A percentile compares a stretch with the other conserved stretches of the same genome.
phyloP scores from a whole-genome alignment of 2,888 invertebrate genomes.

The Mesochorus sp. region DNA sequence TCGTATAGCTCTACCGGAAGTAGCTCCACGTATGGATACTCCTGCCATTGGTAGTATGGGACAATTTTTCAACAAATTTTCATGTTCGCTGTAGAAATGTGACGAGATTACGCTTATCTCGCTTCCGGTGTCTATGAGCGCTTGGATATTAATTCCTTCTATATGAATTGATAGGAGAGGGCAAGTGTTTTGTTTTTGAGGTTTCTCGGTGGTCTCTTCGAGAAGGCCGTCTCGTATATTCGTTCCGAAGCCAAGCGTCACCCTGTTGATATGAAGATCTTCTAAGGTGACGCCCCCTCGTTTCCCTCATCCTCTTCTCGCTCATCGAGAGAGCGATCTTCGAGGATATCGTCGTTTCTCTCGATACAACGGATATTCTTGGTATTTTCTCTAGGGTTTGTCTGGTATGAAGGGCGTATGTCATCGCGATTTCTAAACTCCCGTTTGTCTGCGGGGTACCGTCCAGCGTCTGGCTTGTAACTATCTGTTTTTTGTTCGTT shows the following conservation, averaged over 20 bases:
- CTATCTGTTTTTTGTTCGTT: too few species aligned
- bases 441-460: too few species aligned
- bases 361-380: too few species aligned
- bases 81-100: not conserved
- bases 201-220: not conserved
- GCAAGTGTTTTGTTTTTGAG: not conserved
- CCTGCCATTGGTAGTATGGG: not conserved
- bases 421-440: too few species aligned
- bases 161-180: not conserved
- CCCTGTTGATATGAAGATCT: not conserved
- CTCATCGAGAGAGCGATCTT: not conserved
- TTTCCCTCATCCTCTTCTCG: not conserved
- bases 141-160: not conserved
- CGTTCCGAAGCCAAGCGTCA: slow-evolving; percentile 29
- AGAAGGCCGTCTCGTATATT: not conserved
- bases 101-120: slow-evolving; percentile 5
- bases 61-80: not conserved
- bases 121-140: slow-evolving; percentile 15
- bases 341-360: not conserved
- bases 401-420: too few species aligned
- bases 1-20: not conserved
- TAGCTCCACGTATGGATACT: not conserved
- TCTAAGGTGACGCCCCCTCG: slow-evolving; percentile 22
- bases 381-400: not conserved
- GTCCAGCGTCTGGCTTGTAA: too few species aligned